Base-by-base conservation (phyloP, 2,113 vertebrate genomes). In the Leptodactylus fuscus region DNA sequence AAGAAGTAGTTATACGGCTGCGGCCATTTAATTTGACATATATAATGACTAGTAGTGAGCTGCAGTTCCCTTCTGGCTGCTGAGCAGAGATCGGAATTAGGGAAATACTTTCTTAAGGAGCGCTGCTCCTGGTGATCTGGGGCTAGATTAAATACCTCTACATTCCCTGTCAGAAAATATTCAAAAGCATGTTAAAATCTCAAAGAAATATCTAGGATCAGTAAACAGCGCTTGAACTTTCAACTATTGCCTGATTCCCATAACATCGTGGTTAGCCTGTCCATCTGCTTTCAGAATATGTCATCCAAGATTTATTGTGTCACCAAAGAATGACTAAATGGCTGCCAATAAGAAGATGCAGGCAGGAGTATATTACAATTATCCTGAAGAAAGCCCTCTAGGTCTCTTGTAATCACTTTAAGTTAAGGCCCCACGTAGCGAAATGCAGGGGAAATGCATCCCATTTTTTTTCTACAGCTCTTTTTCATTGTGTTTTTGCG, bases 1-100 rank as follows among this genome's bases (percentile, higher is more conserved):
- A 85, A 79, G 83, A 85, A 51, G 48, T 44, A 49, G 75, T 79
- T 85, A 85, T 85, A 79, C 27, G 34, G 36, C 60, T 27, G 74
- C 20, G 29, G 34, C 58, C 60, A 69, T 79, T 85, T 71, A 36
- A 67, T 60, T 80, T 85, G 70, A 83, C 53, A 46, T 83, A 75
- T 41, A 48, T 48, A 75, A 38, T 83, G 71, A 74, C 44, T 46
- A 12, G 36, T 36, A 48, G 34, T 55, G n/a, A 76, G 34, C 51
- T 36, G 36, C 22, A 55, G 29, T 79, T 69, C 32, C 71, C 73
- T 48, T 46, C 53, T 69, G 48, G 46, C 78, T 85, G 18, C 22
- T 65, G 46, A 55, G 58, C 46, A n/a, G 4, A 46, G 36, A 34
- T 48, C 62, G 20, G 58, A 76, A 46, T 62, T 24, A 75, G 51